Percentiles rank a stretch among this genome's conserved stretches.
These are phyloP conservation scores for Drosophila nigrodunni DNA, from an alignment of 1,140 invertebrate species.

Conservation along the genomic window DNA sequence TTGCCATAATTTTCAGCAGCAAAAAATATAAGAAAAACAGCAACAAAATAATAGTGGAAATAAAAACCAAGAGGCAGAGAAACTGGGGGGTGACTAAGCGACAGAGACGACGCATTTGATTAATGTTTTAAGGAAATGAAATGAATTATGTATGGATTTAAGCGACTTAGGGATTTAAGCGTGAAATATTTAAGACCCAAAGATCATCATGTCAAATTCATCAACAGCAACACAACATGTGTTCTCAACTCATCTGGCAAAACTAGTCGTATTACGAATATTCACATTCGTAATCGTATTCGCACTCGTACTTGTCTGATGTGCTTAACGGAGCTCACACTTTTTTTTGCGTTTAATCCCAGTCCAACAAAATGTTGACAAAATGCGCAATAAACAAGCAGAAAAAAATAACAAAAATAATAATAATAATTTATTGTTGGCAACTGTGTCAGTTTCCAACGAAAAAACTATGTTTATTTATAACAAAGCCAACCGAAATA, in stretches of 20 bases:
- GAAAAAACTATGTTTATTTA: constrained; percentile 13
- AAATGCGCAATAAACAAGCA: constrained; percentile 40
- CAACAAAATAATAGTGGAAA: constrained; percentile 12
- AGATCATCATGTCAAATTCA: constrained; percentile 20
- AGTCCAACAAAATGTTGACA: constrained; percentile 43
- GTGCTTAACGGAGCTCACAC: background rate
- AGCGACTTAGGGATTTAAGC: constrained; percentile 61
- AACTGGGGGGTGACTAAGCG: background rate
- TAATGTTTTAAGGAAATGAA: constrained; percentile 71
- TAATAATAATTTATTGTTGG: constrained; percentile 26
- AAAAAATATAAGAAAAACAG: constrained; percentile 26
- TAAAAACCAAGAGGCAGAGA: constrained; percentile 14
- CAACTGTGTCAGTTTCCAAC: constrained; percentile 57
- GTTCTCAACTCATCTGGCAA: constrained; percentile 33
- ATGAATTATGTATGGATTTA: constrained; percentile 54
- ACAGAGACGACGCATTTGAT: constrained; percentile 40
- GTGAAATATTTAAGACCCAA: constrained; percentile 26
- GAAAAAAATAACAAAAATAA: constrained; percentile 24
- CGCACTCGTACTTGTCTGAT: constrained; percentile 22
- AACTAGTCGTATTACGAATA: constrained; percentile 33
- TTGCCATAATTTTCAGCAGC: constrained; percentile 59
- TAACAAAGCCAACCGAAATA: constrained; percentile 16
- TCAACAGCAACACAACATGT: constrained; percentile 52
- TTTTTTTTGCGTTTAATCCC: constrained; percentile 27
- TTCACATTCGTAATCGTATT: constrained; percentile 1